Evolutionary conservation across 2,113 vertebrate genomes (phyloP).

Genomic region (Sphaerodactylus townsendi): DNA sequence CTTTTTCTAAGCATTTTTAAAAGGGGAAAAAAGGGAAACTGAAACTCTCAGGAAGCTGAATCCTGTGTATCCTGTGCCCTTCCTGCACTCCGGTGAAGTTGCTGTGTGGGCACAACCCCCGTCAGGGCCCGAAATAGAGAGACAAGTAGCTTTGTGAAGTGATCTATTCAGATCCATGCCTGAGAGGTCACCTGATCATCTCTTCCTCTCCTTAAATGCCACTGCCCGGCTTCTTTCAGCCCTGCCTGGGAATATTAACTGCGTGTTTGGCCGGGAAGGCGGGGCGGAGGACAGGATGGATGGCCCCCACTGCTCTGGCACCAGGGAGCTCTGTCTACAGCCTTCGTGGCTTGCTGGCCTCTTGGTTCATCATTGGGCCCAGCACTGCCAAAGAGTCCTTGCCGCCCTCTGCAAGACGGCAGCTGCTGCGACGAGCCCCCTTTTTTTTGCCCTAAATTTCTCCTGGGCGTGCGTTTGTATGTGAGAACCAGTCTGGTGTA

Average conservation of each 20-base stretch:
- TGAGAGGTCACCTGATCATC: not conserved
- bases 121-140: not conserved
- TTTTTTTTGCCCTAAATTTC: fast-evolving
- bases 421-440: fast-evolving
- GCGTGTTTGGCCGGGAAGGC: too few relatives aligned
- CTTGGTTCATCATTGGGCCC: fast-evolving
- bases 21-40: too few relatives aligned
- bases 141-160: not conserved
- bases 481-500: too few relatives aligned
- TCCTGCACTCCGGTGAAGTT: not conserved
- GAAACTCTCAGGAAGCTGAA: not conserved
- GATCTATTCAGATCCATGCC: not conserved
- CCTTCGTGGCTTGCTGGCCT: not conserved
- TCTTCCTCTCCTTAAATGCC: not conserved
- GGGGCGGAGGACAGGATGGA: not conserved
- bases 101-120: not conserved
- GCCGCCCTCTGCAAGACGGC: not conserved
- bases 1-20: too few relatives aligned
- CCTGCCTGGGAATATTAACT: not conserved
- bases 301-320: too few relatives aligned
- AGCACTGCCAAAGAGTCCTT: fast-evolving
- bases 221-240: not conserved
- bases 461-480: not conserved
- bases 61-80: not conserved
- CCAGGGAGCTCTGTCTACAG: not conserved